Percentiles rank a stretch among this genome's conserved stretches.
Evolutionary conservation across 2,113 vertebrate genomes (phyloP).

Genomic region (Heloderma charlesbogerti): DNA sequence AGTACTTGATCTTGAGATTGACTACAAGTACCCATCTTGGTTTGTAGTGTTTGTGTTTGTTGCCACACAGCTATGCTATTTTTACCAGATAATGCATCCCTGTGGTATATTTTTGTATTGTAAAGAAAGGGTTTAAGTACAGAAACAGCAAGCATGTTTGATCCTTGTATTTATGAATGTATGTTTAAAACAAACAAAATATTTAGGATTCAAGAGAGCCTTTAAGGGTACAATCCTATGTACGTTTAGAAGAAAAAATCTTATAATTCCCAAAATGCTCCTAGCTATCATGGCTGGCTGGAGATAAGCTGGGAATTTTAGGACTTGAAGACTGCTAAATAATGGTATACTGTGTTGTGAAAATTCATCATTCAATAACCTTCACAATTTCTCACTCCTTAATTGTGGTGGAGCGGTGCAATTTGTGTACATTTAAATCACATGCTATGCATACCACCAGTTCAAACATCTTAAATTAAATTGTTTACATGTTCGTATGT

Average conservation of each 20-base stretch:
- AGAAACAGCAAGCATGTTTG: not conserved
- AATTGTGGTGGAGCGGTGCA: constrained; percentile 75
- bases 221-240: not conserved
- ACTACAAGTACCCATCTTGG: not conserved
- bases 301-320: constrained; percentile 6
- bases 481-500: constrained; percentile 35
- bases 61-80: not conserved
- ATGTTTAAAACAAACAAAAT: not conserved
- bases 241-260: not conserved
- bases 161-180: not conserved
- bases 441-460: constrained; percentile 52
- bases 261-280: too few relatives aligned
- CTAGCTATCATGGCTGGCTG: too few relatives aligned
- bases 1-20: constrained; percentile 14
- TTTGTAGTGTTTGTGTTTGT: constrained; percentile 5
- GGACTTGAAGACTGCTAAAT: constrained; percentile 58
- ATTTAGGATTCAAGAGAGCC: not conserved
- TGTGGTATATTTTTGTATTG: not conserved
- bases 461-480: constrained; percentile 59
- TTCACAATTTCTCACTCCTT: constrained; percentile 85
- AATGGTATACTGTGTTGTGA: constrained; percentile 64
- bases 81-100: not conserved
- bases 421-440: constrained; percentile 61
- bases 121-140: constrained; percentile 3
- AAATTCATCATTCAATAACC: constrained; percentile 80